Evolutionary conservation across 2,888 invertebrate genomes (phyloP).

Genomic region (Norana najaformis): DNA sequence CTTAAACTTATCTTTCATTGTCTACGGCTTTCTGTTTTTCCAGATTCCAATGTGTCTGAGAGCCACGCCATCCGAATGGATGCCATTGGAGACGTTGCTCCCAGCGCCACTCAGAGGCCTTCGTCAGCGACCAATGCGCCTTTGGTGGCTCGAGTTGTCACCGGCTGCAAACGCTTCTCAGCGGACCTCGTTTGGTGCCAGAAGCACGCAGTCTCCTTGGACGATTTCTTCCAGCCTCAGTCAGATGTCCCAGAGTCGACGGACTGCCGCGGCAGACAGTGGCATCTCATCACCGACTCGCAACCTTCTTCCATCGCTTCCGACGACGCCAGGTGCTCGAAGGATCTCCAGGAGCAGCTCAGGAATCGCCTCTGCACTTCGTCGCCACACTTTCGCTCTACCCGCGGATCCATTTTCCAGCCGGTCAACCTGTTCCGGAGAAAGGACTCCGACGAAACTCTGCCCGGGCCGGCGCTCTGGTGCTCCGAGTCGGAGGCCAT

Average conservation of each 20-base stretch:
- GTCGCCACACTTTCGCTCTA: not conserved
- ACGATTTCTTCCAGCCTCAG: not conserved
- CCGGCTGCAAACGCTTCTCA: not conserved
- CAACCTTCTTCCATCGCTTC: not conserved
- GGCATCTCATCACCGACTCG: not conserved
- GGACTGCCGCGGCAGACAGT: not conserved
- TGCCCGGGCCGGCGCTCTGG: not conserved
- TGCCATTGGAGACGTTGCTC: not conserved
- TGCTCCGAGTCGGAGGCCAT: constrained; percentile 5
- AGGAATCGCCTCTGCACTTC: not conserved
- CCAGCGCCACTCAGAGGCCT: not conserved
- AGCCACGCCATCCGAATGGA: not conserved
- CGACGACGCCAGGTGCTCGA: not conserved
- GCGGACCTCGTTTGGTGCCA: constrained; percentile 13
- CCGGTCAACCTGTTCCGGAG: not conserved
- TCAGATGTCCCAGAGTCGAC: not conserved
- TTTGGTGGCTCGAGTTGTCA: not conserved
- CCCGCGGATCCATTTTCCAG: not conserved
- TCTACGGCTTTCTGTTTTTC: not conserved
- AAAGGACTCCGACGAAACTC: constrained; percentile 4
- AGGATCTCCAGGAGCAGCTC: not conserved
- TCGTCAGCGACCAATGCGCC: not conserved
- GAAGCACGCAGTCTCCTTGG: not conserved
- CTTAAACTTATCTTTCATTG: too few species aligned
- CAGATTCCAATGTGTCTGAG: not conserved